phyloP scores from a whole-genome alignment of 2,888 invertebrate species.

The Volucella inanis region DNA sequence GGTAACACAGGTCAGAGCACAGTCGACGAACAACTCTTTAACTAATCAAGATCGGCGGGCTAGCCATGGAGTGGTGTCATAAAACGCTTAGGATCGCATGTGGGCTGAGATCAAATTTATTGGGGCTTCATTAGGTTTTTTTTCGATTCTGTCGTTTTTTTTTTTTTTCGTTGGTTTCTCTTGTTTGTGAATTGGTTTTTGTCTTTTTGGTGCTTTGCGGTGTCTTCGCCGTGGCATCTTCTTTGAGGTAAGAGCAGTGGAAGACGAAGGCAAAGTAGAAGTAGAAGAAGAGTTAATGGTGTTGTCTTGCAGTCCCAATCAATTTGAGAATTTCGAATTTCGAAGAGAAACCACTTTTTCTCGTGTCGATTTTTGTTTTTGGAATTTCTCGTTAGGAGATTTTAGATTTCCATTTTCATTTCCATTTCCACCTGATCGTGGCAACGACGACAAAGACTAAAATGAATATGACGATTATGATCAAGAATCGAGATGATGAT shows the following conservation, averaged over 20 bases:
- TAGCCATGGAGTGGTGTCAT: slow-evolving; percentile 73
- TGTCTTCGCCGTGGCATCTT: slow-evolving; percentile 51
- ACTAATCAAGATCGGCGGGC: slow-evolving; percentile 75
- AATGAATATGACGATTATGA: slow-evolving; percentile 21
- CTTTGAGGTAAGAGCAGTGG: slow-evolving; percentile 1
- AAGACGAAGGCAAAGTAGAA: not conserved
- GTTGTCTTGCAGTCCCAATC: slow-evolving; percentile 73
- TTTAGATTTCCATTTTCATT: slow-evolving; percentile 72
- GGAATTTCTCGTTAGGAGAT: slow-evolving; percentile 16
- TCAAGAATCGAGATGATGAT: slow-evolving; percentile 44
- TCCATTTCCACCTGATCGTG: slow-evolving; percentile 66
- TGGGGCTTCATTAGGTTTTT: slow-evolving; percentile 73
- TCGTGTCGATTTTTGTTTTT: slow-evolving; percentile 46
- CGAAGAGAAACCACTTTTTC: slow-evolving; percentile 73
- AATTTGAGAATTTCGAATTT: slow-evolving; percentile 73
- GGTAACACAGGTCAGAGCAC: slow-evolving; percentile 72
- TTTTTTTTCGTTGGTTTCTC: slow-evolving; percentile 16
- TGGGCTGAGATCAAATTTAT: slow-evolving; percentile 75
- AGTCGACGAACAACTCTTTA: slow-evolving; percentile 62
- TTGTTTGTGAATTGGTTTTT: slow-evolving; percentile 14
- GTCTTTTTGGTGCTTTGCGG: slow-evolving; percentile 23
- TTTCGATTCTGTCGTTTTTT: slow-evolving; percentile 19
- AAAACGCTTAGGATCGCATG: slow-evolving; percentile 75
- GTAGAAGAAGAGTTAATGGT: slow-evolving; percentile 56
- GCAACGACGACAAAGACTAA: not conserved